Evolutionary conservation across 2,888 invertebrate genomes (phyloP), one percentile per base, ranked within the genome.

Genomic region (Drosophila robusta): DNA sequence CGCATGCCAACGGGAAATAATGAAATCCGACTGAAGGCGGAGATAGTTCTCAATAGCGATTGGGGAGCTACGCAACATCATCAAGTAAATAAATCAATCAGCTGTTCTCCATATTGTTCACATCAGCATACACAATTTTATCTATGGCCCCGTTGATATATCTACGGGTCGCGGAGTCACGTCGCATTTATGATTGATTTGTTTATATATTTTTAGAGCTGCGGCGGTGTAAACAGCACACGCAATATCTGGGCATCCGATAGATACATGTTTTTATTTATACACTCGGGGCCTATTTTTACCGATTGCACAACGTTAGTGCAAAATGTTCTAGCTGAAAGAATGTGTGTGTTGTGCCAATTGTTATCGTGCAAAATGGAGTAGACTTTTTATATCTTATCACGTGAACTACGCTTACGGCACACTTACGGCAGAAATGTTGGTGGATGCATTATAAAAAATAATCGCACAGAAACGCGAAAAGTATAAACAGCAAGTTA

Each of bases 61-160:
- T 29, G 29, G 29, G 29, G 29, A n/a, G n/a, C 29, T 29, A 29
- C 8, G 29, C 50, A 44, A 22, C 55, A 45, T 56, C 60, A 51
- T 22, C 41, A 54, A 60, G 73, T 80, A 74, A 88, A 83, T 83
- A 83, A 83, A 83, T 83, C 89, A 83, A 77, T 86, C 82, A 73
- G 38, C 65, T 38, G 60, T 5, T 39, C 42, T 39, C 42, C 56
- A 34, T 34, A 34, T 34, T 34, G 34, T 12, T 34, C 34, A 34
- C 42, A 60, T 50, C 49, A 57, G 11, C 24, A 54, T 16, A 12
- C 26, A 61, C 3, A 34, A 52, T 56, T 57, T 16, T 67, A 58
- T 46, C 39, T 38, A 26, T 42, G 11, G 18, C 18, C 5, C 0
- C 18, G 51, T 16, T 56, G 45, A 58, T 65, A 41, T 72, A 70